Evolutionary conservation across 2,888 invertebrate species (phyloP).

Genomic region (Hyposoter dolosus): DNA sequence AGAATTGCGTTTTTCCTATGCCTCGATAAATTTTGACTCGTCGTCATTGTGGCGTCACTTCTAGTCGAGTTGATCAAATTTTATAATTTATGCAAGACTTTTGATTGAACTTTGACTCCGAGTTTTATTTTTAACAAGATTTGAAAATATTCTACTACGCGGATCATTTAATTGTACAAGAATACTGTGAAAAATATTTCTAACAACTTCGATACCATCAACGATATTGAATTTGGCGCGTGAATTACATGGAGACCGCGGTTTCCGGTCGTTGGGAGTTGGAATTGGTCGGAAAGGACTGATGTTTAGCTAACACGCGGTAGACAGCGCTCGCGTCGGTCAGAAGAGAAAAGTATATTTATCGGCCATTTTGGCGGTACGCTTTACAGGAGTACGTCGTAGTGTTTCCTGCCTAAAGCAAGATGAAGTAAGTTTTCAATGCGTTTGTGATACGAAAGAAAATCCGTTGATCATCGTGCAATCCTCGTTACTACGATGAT

Average conservation of each 20-base stretch:
- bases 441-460: conserved; percentile 53
- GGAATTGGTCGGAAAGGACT: not conserved
- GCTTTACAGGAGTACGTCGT: conserved; percentile 56
- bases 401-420: conserved; percentile 75
- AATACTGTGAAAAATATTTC: not conserved
- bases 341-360: conserved; percentile 27
- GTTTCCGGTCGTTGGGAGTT: not conserved
- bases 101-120: no score
- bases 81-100: not conserved
- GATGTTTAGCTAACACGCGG: not conserved
- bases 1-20: not conserved
- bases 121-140: no score
- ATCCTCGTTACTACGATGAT: conserved; percentile 73
- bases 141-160: not conserved
- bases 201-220: not conserved
- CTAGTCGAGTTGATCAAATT: not conserved
- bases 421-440: conserved; percentile 84
- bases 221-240: not conserved
- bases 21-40: not conserved
- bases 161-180: not conserved
- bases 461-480: conserved; percentile 74
- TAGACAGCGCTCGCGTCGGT: conserved; percentile 32
- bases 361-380: conserved; percentile 77
- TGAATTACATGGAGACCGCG: not conserved
- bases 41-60: not conserved